Base-by-base conservation (phyloP, 92 coral and sea anemone genomes). In the Epizoanthus rinbou region DNA sequence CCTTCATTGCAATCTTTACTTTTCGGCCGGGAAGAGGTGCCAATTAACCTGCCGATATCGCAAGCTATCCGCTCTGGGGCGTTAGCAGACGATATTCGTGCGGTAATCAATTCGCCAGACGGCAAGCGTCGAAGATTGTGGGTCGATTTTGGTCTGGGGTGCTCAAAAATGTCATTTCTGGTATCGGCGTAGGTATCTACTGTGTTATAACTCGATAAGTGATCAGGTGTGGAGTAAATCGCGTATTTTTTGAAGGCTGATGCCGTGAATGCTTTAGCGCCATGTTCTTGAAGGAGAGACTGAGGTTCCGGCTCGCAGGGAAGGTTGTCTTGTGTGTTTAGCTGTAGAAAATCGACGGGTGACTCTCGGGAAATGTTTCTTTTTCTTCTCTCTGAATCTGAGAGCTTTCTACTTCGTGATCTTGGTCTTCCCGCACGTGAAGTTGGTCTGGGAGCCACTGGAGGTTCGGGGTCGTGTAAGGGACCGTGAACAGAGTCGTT, bases 71-170 rank as follows among this genome's bases (percentile, higher is more conserved):
- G 82, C 1, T 84, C 84, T n/a, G 89, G 74, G 16, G 87, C 85
- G 52, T 62, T 85, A 24, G 97, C 97, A 11, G 97, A 92, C 37
- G 93, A 85, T 35, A 87, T 90, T 63, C 97, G 82, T 18, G 90
- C 94, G 66, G 90, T 84, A 31, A 91, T 80, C 45, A 70, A 14
- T 33, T 85, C 91, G 23, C 81, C 72, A 9, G 87, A 69, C 21
- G 79, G 73, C 1, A 88, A 69, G 47, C 86, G 89, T 78, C 84
- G 88, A 25, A 84, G 57, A 75, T 82, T 73, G 43, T 75, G 86
- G 10, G 92, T 91, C 25, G 95, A 89, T 19, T 75, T 80, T 69
- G 98, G 95, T 74, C 98, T 89, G 35, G 58, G 22, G 64, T 74
- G 85, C 21, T 85, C 87, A 22, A 60, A 71, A 14, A 62, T 63